Base-by-base conservation (phyloP, 2,888 invertebrate species). In the Caenorhabditis sp. region DNA sequence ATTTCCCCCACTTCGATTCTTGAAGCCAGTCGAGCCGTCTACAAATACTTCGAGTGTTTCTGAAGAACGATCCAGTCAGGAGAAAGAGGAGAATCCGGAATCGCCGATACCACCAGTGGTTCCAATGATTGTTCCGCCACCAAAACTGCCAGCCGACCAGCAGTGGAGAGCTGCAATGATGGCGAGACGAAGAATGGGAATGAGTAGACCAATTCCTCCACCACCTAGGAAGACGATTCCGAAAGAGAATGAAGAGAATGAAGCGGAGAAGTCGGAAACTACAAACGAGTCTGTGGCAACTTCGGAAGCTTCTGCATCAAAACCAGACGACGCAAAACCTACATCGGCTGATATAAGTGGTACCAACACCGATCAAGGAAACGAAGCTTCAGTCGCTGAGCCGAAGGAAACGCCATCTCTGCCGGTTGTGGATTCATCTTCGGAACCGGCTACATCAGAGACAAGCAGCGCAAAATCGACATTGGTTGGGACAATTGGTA, bases 151-250 rank as follows among this genome's bases (percentile, higher is more conserved):
- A 2, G 37, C 37, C 5, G 70, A 70, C 35, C 70, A 70, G 20
- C 70, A 70, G 35, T 70, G 70, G 70, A 70, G 70, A 50, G 52
- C 45, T 17, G 70, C 70, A 4, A 59, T 70, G 70, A 70, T 70
- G 70, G 52, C 70, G 1, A 32, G 70, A 53, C 41, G 70, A 13
- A 52, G 45, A n/a, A 45, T 70, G 22, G 59, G 70, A 24, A 9
- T 32, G 0, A 59, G 24, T 22, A 24, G 37, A 8, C 50, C 58
- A 11, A 39, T 48, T 11, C 39, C 55, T 35, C 2, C 58, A 6
- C 35, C 35, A 0, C 32, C 32, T 15, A 61, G 61, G 17, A 32
- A 43, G 41, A 35, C 35, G 13, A 48, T 27, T 30, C n/a, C 35
- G 3, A 46, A 35, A 17, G 45, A 46, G 20, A 41, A 56, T 11